phyloP scores from a whole-genome alignment of 2,113 vertebrate species.

The Eptesicus fuscus region DNA sequence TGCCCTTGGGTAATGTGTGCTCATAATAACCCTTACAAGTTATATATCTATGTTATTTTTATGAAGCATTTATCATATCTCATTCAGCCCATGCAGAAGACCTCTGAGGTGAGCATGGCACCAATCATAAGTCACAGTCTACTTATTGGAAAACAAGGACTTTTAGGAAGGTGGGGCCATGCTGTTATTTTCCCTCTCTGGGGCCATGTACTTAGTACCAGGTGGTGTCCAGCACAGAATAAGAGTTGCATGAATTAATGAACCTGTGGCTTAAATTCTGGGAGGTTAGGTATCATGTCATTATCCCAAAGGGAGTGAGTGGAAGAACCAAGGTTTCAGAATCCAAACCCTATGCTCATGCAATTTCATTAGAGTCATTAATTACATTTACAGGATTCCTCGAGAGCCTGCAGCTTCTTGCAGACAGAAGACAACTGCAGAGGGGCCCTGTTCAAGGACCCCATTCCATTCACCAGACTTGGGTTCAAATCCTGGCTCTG shows the following conservation, averaged over 20 bases:
- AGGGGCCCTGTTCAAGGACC: neutral
- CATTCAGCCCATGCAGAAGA: neutral
- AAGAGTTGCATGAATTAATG: neutral
- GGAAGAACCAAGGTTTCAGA: neutral
- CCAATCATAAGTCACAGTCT: neutral
- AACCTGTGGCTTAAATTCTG: neutral
- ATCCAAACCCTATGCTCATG: neutral
- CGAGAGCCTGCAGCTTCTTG: neutral
- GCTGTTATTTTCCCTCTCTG: neutral
- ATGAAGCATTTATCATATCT: neutral
- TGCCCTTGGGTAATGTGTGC: neutral
- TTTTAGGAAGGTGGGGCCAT: neutral
- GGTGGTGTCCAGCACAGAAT: neutral
- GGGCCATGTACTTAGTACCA: neutral
- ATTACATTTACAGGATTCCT: neutral
- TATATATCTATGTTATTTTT: neutral
- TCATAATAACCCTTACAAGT: neutral
- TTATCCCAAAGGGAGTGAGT: neutral
- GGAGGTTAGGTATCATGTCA: neutral
- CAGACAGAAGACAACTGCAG: neutral
- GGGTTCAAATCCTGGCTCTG: neutral
- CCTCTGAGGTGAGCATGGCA: neutral
- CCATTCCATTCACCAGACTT: neutral
- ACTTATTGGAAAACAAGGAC: neutral
- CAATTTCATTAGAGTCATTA: neutral